phyloP scores from a whole-genome alignment of 2,797 vertebrate genomes.

The Nyctalus aviator region DNA sequence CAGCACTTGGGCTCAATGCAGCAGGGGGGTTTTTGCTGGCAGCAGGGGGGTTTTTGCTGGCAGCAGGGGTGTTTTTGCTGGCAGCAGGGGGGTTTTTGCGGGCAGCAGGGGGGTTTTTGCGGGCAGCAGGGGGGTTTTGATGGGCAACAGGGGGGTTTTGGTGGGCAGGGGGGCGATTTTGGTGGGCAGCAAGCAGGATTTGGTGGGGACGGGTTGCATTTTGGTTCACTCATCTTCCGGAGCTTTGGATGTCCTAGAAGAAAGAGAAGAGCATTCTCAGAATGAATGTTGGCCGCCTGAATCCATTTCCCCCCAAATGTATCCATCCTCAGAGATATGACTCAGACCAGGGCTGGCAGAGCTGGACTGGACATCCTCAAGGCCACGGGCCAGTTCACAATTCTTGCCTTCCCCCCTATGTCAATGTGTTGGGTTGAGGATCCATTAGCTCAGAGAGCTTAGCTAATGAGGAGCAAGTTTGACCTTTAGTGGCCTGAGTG shows the following conservation, averaged over 20 bases:
- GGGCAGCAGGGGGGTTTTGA: not conserved
- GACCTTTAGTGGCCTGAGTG: not conserved
- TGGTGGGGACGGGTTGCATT: not conserved
- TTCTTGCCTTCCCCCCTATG: not conserved
- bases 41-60: not conserved
- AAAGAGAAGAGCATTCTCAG: conserved; percentile 23
- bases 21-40: not conserved
- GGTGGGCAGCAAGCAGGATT: not conserved
- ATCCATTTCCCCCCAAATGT: not conserved
- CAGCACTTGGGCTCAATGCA: conserved; percentile 48
- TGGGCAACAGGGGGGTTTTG: not conserved
- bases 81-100: not conserved
- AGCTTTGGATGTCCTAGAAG: conserved; percentile 34
- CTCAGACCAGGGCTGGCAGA: not conserved
- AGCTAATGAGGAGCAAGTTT: not conserved
- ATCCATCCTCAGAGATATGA: not conserved
- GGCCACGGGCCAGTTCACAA: not conserved
- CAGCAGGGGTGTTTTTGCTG: not conserved
- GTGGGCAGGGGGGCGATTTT: fast-evolving
- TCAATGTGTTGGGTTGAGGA: not conserved
- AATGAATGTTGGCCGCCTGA: not conserved
- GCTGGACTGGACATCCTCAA: not conserved
- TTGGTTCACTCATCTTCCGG: conserved; percentile 73
- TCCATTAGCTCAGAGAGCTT: not conserved
- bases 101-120: not conserved